Percentiles rank a stretch among this genome's conserved stretches.
phyloP scores from a whole-genome alignment of 1,140 invertebrate species.

The Maconellicoccus hirsutus region DNA sequence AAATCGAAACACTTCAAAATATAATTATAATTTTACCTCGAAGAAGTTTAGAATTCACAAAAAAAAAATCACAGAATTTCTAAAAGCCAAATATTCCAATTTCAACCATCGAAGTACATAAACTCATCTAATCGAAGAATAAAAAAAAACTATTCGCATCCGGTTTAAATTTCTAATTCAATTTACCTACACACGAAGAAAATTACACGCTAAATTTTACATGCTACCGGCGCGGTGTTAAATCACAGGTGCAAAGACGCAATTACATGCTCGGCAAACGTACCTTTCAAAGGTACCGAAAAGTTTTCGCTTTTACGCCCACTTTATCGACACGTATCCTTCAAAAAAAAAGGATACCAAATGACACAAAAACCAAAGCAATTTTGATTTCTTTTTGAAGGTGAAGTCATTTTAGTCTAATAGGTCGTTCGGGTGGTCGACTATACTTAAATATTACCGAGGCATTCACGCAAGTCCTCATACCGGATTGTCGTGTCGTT shows the following conservation, averaged over 20 bases:
- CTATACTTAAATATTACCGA: neutral
- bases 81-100: too few species aligned
- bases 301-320: neutral
- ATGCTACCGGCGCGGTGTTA: neutral
- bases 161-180: neutral
- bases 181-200: neutral
- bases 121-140: too few species aligned
- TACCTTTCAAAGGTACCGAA: neutral
- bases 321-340: neutral
- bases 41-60: too few species aligned
- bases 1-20: neutral
- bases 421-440: conserved; percentile 1
- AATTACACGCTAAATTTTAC: neutral
- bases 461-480: neutral
- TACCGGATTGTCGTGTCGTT: neutral
- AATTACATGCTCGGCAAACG: neutral
- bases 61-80: too few species aligned
- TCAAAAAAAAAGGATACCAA: neutral
- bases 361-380: neutral
- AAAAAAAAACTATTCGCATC: neutral
- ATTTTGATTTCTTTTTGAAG: neutral
- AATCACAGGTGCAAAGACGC: neutral
- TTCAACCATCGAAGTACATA: too few species aligned
- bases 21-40: too few species aligned
- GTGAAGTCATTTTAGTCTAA: neutral